Percentiles rank a stretch among this genome's conserved stretches.
These are phyloP conservation scores for Lysiphlebus fabarum DNA, from an alignment of 1,140 invertebrate genomes.

Conservation along the genomic window DNA sequence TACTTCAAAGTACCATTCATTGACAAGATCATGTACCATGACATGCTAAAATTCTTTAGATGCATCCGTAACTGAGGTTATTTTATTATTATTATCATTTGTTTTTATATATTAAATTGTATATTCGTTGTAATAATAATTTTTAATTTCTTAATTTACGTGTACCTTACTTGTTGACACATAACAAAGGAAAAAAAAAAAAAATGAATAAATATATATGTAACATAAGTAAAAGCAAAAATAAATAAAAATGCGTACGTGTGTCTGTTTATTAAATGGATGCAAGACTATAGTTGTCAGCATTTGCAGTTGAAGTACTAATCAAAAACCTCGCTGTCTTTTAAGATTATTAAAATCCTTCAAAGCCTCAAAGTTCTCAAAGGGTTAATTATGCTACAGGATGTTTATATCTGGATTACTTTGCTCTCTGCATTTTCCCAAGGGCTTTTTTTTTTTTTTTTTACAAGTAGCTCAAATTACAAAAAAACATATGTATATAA, in stretches of 20 bases:
- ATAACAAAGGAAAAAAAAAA: background rate
- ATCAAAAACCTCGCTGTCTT: constrained; percentile 47
- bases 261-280: constrained; percentile 6
- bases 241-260: constrained; percentile 16
- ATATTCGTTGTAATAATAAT: background rate
- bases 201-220: background rate
- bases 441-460: background rate
- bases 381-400: constrained; percentile 54
- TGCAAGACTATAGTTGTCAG: constrained; percentile 28
- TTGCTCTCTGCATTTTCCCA: constrained; percentile 15
- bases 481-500: constrained; percentile 6
- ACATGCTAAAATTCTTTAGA: background rate
- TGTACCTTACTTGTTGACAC: no score
- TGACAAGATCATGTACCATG: constrained; percentile 26
- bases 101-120: background rate
- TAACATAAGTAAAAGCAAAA: background rate
- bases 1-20: constrained; percentile 51
- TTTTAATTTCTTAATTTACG: background rate
- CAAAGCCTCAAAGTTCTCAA: constrained; percentile 51
- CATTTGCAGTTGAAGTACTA: constrained; percentile 41
- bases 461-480: background rate
- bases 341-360: constrained; percentile 56
- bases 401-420: constrained; percentile 50
- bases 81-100: background rate
- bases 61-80: background rate